Conservation (phyloP, 2,797 vertebrate genomes). For the Anabacerthia variegaticeps region DNA sequence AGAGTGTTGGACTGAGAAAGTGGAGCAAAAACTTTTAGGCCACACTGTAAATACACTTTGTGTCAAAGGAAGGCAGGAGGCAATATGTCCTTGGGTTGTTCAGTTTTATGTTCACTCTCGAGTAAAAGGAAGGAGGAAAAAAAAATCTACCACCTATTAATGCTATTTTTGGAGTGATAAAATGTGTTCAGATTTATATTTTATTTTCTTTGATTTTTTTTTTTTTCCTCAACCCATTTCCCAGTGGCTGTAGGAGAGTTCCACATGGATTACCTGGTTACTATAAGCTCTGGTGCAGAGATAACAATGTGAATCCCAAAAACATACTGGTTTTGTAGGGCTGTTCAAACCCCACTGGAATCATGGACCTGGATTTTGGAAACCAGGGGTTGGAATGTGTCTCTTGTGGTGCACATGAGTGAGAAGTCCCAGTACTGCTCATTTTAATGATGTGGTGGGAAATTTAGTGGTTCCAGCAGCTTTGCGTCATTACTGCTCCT, state of each 20-base stretch:
- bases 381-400: background rate
- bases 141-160: background rate
- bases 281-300: too few relatives aligned
- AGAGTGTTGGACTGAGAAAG: constrained; percentile 73
- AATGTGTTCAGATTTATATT: background rate
- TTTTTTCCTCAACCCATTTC: fast-evolving
- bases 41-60: constrained; percentile 68
- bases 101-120: background rate
- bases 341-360: background rate
- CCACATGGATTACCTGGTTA: fast-evolving
- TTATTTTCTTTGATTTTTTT: background rate
- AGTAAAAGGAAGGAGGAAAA: background rate
- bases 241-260: background rate
- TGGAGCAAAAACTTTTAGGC: constrained; percentile 71
- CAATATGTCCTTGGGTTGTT: constrained; percentile 13
- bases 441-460: constrained; percentile 36
- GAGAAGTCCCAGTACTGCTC: background rate
- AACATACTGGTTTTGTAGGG: fast-evolving
- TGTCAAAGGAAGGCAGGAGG: constrained; percentile 63
- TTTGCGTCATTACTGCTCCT: constrained; percentile 29
- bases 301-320: background rate
- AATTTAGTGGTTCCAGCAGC: constrained; percentile 15
- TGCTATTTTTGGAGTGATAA: background rate
- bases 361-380: fast-evolving
- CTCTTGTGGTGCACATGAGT: fast-evolving